A percentile compares a stretch with the other conserved stretches of the same genome.
Evolutionary conservation across 1,140 invertebrate species (phyloP).

Genomic region (Sitophilus oryzae): DNA sequence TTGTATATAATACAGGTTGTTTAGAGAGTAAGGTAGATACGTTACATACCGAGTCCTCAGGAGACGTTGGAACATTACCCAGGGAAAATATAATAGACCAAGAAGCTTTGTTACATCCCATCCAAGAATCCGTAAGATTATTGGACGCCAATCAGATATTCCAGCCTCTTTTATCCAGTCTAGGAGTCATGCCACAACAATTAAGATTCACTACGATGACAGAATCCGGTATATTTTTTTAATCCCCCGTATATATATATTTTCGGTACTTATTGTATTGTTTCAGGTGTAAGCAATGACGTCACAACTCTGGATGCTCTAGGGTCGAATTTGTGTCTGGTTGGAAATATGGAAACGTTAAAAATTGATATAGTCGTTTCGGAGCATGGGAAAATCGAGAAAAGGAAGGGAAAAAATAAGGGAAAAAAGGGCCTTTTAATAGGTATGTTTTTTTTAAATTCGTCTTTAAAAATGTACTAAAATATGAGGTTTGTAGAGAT

Average conservation of each 20-base stretch:
- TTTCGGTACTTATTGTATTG: not conserved
- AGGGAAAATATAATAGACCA: constrained; percentile 44
- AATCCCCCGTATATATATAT: too few species aligned
- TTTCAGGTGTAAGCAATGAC: constrained; percentile 46
- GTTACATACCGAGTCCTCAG: constrained; percentile 51
- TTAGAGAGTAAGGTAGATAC: constrained; percentile 57
- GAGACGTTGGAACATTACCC: constrained; percentile 36
- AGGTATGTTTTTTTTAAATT: constrained; percentile 3
- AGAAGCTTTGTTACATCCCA: constrained; percentile 59
- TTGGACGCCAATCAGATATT: constrained; percentile 91
- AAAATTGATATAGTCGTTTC: constrained; percentile 91
- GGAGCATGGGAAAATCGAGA: constrained; percentile 58
- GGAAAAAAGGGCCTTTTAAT: constrained; percentile 36
- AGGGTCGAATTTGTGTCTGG: constrained; percentile 85
- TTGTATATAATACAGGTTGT: constrained; percentile 29
- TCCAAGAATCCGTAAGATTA: constrained; percentile 76
- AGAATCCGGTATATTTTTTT: constrained; percentile 35
- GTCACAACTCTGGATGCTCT: constrained; percentile 74
- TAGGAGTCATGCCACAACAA: constrained; percentile 83
- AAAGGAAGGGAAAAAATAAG: constrained; percentile 43
- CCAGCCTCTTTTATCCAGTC: constrained; percentile 74
- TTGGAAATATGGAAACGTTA: constrained; percentile 78
- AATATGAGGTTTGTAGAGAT: constrained; percentile 16
- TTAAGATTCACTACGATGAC: constrained; percentile 52
- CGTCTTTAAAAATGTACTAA: not conserved